Percentiles rank a stretch among this genome's conserved stretches.
These are phyloP conservation scores for Palloptera scutellata DNA, from an alignment of 2,888 invertebrate species.

Conservation along the genomic window DNA sequence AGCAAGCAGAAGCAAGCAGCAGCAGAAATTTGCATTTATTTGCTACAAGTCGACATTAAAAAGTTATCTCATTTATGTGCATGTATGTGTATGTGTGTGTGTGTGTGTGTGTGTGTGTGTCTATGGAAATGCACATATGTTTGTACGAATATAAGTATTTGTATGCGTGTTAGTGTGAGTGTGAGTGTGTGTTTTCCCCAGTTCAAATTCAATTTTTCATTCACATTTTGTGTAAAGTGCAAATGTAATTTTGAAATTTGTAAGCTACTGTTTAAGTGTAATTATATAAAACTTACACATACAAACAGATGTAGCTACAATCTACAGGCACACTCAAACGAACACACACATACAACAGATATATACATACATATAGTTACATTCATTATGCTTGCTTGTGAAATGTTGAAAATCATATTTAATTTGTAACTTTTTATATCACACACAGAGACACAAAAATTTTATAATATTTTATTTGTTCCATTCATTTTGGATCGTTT, in stretches of 20 bases:
- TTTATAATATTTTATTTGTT: background rate
- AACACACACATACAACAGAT: no score
- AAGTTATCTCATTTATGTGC: background rate
- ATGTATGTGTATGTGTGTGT: background rate
- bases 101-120: background rate
- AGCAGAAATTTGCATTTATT: background rate
- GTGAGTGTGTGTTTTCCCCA: background rate
- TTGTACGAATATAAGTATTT: background rate
- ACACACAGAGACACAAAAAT: background rate
- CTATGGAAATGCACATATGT: background rate
- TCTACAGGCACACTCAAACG: no score
- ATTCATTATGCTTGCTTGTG: background rate
- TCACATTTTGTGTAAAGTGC: background rate
- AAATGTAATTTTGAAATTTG: background rate
- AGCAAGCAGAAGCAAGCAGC: background rate
- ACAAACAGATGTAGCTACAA: background rate
- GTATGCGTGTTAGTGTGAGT: background rate
- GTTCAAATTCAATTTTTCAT: slow-evolving; percentile 1
- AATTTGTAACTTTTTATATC: background rate
- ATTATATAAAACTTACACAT: background rate
- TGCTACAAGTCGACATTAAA: background rate
- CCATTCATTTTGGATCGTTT: no score
- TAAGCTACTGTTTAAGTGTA: background rate
- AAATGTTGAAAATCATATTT: background rate
- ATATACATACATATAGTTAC: background rate